Percentiles rank a stretch among this genome's conserved stretches.
phyloP scores from a whole-genome alignment of 2,888 invertebrate genomes.

The Calameuta filiformis region DNA sequence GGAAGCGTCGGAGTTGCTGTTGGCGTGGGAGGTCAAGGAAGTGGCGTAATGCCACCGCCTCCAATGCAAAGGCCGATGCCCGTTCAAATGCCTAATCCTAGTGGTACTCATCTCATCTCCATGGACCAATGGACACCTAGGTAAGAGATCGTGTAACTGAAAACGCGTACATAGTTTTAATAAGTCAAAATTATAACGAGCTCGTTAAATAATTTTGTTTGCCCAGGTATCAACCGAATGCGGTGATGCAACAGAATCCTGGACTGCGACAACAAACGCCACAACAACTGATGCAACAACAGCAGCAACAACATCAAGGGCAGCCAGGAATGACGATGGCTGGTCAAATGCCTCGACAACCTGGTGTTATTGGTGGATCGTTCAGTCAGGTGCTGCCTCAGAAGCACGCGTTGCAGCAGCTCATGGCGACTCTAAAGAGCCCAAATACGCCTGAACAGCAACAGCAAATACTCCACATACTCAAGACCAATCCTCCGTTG shows the following conservation, averaged over 20 bases:
- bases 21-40: constrained; percentile 65
- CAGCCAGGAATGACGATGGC: constrained; percentile 57
- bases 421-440: constrained; percentile 90
- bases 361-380: constrained; percentile 58
- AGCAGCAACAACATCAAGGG: constrained; percentile 62
- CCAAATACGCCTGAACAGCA: constrained; percentile 94
- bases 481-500: constrained; percentile 93
- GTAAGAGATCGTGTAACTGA: constrained; percentile 30
- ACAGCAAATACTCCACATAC: constrained; percentile 86
- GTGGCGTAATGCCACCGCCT: constrained; percentile 70
- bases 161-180: not conserved
- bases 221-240: constrained; percentile 59
- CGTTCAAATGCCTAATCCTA: constrained; percentile 68
- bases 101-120: constrained; percentile 61
- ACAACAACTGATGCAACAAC: constrained; percentile 60
- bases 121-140: constrained; percentile 67
- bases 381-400: constrained; percentile 63
- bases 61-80: constrained; percentile 69
- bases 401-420: constrained; percentile 81
- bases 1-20: constrained; percentile 62
- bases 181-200: not conserved
- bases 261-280: constrained; percentile 61
- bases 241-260: constrained; percentile 65
- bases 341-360: constrained; percentile 59
- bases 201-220: not conserved